These are phyloP conservation scores for Eulemur coronatus DNA, from an alignment of 2,797 vertebrate genomes.

Conservation along the genomic window DNA sequence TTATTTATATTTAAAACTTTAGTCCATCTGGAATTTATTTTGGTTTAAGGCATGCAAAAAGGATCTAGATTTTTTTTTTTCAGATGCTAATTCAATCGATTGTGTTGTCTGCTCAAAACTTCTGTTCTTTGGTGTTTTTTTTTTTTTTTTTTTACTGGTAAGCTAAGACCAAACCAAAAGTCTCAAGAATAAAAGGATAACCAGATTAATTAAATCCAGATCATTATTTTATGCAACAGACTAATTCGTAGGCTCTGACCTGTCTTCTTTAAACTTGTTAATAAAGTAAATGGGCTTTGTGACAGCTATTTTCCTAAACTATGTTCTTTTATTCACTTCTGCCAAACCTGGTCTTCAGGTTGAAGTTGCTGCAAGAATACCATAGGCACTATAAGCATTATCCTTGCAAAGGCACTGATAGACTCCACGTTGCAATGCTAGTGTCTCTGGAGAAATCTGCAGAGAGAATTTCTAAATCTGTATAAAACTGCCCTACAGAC, in stretches of 20 bases:
- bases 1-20: constrained; percentile 69
- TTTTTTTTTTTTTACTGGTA: neutral
- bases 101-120: neutral
- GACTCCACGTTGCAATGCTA: neutral
- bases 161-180: neutral
- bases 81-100: constrained; percentile 34
- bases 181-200: neutral
- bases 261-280: neutral
- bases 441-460: neutral
- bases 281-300: neutral
- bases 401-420: neutral
- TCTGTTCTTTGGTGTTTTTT: neutral
- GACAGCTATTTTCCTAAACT: neutral
- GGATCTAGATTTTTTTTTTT: constrained; percentile 40
- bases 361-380: neutral
- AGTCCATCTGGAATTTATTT: constrained; percentile 69
- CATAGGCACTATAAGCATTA: neutral
- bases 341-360: neutral
- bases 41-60: constrained; percentile 36
- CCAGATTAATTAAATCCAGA: neutral
- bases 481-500: neutral
- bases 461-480: neutral
- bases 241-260: neutral
- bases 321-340: neutral
- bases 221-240: neutral